Conservation (phyloP, 2,113 vertebrate species). For the Danionella cerebrum region DNA sequence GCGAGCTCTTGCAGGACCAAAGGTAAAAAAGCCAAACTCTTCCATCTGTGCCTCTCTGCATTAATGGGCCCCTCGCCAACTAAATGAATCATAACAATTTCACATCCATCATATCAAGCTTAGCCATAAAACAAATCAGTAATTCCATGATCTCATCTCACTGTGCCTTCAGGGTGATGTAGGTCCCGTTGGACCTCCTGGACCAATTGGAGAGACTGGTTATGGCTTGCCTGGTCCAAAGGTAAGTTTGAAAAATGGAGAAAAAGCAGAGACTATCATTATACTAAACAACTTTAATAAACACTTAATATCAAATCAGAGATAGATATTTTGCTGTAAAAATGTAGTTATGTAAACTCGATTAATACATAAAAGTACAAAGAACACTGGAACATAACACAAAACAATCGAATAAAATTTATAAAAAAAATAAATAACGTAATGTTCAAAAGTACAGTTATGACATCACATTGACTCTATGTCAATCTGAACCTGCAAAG, state of each 20-base stretch:
- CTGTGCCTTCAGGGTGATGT: constrained; percentile 69
- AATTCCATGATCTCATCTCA: constrained; percentile 21
- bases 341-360: too few relatives aligned
- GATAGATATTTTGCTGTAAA: too few relatives aligned
- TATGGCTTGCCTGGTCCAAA: constrained; percentile 81
- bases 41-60: constrained; percentile 13
- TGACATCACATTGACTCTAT: too few relatives aligned
- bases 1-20: constrained; percentile 74
- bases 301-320: too few relatives aligned
- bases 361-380: too few relatives aligned
- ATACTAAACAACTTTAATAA: too few relatives aligned
- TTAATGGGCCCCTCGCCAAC: constrained; percentile 12
- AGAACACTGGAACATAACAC: too few relatives aligned
- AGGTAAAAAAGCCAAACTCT: constrained; percentile 61
- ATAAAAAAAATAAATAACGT: too few relatives aligned
- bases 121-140: constrained; percentile 9
- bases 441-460: too few relatives aligned
- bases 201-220: constrained; percentile 78
- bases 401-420: too few relatives aligned
- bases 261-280: too few relatives aligned
- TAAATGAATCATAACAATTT: constrained; percentile 4
- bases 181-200: constrained; percentile 70
- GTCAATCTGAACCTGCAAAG: too few relatives aligned
- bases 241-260: constrained; percentile 50
- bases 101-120: constrained; percentile 9